A percentile compares a stretch with the other conserved stretches of the same genome.
Evolutionary conservation across 2,888 invertebrate species (phyloP).

Genomic region (Nomada fucata): DNA sequence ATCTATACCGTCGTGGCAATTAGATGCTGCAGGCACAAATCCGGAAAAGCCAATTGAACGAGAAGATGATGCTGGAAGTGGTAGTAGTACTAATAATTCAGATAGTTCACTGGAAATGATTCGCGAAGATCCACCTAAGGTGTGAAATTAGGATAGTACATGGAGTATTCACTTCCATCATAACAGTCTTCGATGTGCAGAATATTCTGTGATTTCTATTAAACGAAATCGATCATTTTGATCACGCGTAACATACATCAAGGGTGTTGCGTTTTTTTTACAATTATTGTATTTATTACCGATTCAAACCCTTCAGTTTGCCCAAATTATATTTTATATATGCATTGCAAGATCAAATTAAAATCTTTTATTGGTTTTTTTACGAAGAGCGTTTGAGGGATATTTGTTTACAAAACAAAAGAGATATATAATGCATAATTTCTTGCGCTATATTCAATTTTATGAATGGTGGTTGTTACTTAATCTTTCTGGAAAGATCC

Average conservation of each 20-base stretch:
- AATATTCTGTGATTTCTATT: slow-evolving; percentile 49
- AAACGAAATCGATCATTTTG: slow-evolving; percentile 21
- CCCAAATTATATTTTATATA: slow-evolving; percentile 21
- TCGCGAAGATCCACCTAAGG: slow-evolving; percentile 82
- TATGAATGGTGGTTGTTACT: slow-evolving; percentile 43
- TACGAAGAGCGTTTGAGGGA: slow-evolving; percentile 25
- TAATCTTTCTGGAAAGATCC: slow-evolving; percentile 38
- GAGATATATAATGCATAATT: slow-evolving; percentile 36
- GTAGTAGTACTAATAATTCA: slow-evolving; percentile 84
- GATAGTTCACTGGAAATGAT: slow-evolving; percentile 85
- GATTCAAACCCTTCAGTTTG: slow-evolving; percentile 8
- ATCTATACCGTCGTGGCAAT: slow-evolving; percentile 92
- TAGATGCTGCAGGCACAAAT: slow-evolving; percentile 84
- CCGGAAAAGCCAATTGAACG: slow-evolving; percentile 80
- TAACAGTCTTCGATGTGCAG: slow-evolving; percentile 55
- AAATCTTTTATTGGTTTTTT: slow-evolving; percentile 23
- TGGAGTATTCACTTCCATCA: slow-evolving; percentile 56
- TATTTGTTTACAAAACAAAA: slow-evolving; percentile 32
- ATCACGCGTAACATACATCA: slow-evolving; percentile 44
- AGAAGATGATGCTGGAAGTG: slow-evolving; percentile 83
- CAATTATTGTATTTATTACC: slow-evolving; percentile 21
- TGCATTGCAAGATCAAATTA: slow-evolving; percentile 14
- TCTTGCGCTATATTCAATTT: slow-evolving; percentile 49
- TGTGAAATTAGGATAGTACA: slow-evolving; percentile 50
- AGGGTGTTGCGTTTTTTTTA: slow-evolving; percentile 23